Percentiles rank a stretch among this genome's conserved stretches.
These are phyloP conservation scores for Bubo scandiacus DNA, from an alignment of 2,113 vertebrate species.

Conservation along the genomic window DNA sequence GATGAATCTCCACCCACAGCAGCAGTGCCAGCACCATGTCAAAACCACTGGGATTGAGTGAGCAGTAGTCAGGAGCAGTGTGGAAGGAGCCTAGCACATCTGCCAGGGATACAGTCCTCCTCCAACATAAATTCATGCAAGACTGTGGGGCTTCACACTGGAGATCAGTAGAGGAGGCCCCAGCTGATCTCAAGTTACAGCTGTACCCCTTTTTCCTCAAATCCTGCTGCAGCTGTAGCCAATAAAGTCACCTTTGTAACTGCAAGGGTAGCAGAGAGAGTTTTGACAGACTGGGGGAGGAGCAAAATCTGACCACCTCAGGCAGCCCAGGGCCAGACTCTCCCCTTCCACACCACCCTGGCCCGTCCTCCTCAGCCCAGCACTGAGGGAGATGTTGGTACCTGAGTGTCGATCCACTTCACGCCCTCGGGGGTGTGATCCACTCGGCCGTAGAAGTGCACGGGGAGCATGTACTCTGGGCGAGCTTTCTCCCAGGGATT, in stretches of 20 bases:
- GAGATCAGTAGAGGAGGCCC: not conserved
- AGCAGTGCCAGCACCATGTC: not conserved
- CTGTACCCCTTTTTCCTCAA: not conserved
- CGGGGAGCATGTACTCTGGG: conserved; percentile 86
- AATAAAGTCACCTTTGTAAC: rapidly evolving
- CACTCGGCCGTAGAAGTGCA: conserved; percentile 85
- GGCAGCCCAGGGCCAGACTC: not conserved
- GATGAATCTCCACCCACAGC: not conserved
- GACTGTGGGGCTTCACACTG: not conserved
- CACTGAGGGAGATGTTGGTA: not conserved
- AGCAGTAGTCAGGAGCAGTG: not conserved
- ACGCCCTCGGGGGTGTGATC: conserved; percentile 68
- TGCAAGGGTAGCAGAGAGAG: not conserved
- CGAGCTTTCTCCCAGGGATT: conserved; percentile 91
- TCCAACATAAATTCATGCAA: not conserved
- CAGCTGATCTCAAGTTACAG: not conserved
- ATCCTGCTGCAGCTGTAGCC: not conserved
- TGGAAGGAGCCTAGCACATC: not conserved
- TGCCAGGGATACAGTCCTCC: not conserved
- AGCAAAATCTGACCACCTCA: not conserved
- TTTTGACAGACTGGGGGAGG: not conserved
- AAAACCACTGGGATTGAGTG: not conserved
- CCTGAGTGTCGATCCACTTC: conserved; percentile 86
- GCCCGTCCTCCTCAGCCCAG: not conserved
- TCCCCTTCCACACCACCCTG: not conserved